Evolutionary conservation across 2,113 vertebrate species (phyloP).

Genomic region (Centropus unirufus): DNA sequence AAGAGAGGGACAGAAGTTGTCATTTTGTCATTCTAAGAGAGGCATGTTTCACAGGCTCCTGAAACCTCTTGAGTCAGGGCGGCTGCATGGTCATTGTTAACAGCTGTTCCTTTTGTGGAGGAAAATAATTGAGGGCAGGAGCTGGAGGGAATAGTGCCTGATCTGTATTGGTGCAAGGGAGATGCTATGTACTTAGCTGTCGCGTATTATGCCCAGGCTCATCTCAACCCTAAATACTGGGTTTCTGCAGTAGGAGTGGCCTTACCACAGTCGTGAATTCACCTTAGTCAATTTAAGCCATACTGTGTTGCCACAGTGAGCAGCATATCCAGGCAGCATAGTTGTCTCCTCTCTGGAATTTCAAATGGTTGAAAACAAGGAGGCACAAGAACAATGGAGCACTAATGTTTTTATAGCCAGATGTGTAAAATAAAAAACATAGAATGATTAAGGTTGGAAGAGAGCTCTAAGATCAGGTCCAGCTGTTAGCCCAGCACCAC

Average conservation of each 20-base stretch:
- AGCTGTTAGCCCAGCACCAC: too few species aligned
- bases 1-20: neutral
- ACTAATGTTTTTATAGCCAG: neutral
- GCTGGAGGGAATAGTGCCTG: neutral
- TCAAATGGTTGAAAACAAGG: neutral
- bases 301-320: neutral
- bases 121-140: neutral
- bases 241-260: neutral
- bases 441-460: too few species aligned
- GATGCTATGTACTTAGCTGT: neutral
- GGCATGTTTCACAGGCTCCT: neutral
- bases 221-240: neutral
- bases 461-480: too few species aligned
- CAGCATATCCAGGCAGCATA: neutral
- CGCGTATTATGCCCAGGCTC: neutral
- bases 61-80: neutral
- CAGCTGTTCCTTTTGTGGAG: neutral
- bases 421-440: neutral
- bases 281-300: neutral
- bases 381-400: accelerated
- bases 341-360: neutral
- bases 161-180: neutral
- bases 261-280: neutral
- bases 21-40: neutral
- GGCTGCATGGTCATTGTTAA: accelerated